Percentiles rank a stretch among this genome's conserved stretches.
Conservation (phyloP, 2,797 vertebrate genomes). For the Megalops cyprinoides region DNA sequence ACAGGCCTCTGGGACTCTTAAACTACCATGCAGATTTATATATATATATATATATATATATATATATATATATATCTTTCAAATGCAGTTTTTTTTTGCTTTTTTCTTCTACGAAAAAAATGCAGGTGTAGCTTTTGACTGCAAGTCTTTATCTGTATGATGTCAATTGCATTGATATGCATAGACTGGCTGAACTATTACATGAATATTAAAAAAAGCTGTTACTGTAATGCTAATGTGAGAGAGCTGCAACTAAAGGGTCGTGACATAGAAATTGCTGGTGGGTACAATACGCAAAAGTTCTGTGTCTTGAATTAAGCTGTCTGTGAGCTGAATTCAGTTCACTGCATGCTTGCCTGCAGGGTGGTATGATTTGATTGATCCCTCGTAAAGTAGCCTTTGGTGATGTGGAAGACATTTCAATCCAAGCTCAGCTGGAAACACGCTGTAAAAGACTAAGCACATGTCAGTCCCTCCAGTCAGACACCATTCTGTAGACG, state of each 20-base stretch:
- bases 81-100: too few relatives aligned
- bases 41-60: slow-evolving; percentile 31
- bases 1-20: slow-evolving; percentile 62
- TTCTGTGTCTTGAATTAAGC: too few relatives aligned
- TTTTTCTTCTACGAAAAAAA: neutral
- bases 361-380: slow-evolving; percentile 47
- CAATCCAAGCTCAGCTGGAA: slow-evolving; percentile 43
- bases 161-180: too few relatives aligned
- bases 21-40: slow-evolving; percentile 58
- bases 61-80: neutral
- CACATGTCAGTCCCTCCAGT: slow-evolving; percentile 58
- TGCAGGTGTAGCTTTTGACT: neutral
- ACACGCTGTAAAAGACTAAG: slow-evolving; percentile 43
- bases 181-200: too few relatives aligned
- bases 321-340: too few relatives aligned
- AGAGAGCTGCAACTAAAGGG: too few relatives aligned
- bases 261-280: too few relatives aligned
- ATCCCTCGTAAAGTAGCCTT: slow-evolving; percentile 58
- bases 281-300: too few relatives aligned
- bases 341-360: neutral
- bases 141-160: neutral
- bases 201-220: too few relatives aligned
- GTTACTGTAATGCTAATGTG: too few relatives aligned
- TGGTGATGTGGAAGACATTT: slow-evolving; percentile 60
- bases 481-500: slow-evolving; percentile 52